phyloP scores from a whole-genome alignment of 2,113 vertebrate genomes.

The Serinus canaria region DNA sequence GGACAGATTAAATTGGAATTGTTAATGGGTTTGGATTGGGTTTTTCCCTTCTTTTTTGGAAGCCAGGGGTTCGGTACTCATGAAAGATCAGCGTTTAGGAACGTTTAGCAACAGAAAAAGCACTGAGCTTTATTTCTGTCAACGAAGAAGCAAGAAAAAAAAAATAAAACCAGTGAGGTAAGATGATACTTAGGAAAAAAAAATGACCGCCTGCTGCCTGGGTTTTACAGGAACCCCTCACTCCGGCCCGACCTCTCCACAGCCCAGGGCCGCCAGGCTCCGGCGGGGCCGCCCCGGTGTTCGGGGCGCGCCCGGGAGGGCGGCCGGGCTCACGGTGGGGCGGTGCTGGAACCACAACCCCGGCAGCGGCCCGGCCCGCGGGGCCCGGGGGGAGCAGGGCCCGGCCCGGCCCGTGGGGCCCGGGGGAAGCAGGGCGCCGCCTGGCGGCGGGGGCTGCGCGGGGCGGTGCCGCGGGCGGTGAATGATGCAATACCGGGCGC shows the following conservation, averaged over 20 bases:
- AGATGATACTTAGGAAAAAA: background rate
- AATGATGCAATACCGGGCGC: no score
- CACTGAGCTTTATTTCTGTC: background rate
- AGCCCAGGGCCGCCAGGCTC: background rate
- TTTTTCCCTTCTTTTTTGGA: background rate
- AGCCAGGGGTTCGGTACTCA: accelerated
- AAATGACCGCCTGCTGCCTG: background rate
- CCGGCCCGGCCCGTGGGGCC: no score
- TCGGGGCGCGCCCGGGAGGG: background rate
- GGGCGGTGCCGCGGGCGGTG: no score
- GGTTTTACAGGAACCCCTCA: background rate
- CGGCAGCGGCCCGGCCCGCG: no score
- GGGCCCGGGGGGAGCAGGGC: no score
- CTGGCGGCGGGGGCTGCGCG: no score
- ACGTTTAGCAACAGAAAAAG: background rate
- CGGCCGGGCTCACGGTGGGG: no score
- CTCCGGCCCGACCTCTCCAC: no score
- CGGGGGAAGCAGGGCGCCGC: no score
- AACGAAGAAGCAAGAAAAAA: background rate
- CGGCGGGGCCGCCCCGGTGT: no score
- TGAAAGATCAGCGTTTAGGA: background rate
- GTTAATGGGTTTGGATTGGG: no score
- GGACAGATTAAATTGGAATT: background rate
- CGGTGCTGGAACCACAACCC: no score
- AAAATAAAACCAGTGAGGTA: accelerated